These are phyloP conservation scores for Emydoidea blandingii DNA, from an alignment of 2,797 vertebrate genomes.

Conservation along the genomic window DNA sequence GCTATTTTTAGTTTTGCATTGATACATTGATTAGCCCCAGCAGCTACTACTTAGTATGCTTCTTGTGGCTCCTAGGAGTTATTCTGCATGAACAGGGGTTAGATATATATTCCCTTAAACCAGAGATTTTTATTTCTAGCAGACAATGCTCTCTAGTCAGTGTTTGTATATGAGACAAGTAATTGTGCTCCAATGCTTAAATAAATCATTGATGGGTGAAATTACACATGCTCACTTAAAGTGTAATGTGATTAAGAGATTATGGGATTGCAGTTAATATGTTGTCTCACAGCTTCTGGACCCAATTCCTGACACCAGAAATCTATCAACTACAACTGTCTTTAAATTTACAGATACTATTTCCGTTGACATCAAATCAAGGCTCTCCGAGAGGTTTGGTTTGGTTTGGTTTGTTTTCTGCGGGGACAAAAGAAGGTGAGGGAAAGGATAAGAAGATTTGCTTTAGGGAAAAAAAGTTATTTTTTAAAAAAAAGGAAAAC, in stretches of 20 bases:
- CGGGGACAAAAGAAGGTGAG: slow-evolving; percentile 40
- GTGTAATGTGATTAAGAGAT: slow-evolving; percentile 87
- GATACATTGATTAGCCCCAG: not conserved
- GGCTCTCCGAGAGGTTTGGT: not conserved
- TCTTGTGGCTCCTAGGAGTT: slow-evolving; percentile 48
- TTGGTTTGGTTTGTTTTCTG: slow-evolving; percentile 14
- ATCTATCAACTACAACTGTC: slow-evolving; percentile 80
- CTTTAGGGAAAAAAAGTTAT: slow-evolving; percentile 70
- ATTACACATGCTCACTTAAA: slow-evolving; percentile 86
- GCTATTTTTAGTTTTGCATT: not conserved
- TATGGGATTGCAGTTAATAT: slow-evolving; percentile 84
- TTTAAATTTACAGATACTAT: slow-evolving; percentile 69
- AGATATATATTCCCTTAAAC: slow-evolving; percentile 35
- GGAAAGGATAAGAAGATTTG: slow-evolving; percentile 62
- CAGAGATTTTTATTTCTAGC: slow-evolving; percentile 48
- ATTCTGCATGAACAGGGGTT: slow-evolving; percentile 23
- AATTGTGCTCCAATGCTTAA: slow-evolving; percentile 82
- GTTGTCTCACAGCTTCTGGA: slow-evolving; percentile 80
- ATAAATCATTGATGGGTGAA: slow-evolving; percentile 87
- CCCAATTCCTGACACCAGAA: slow-evolving; percentile 80
- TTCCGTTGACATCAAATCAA: slow-evolving; percentile 48
- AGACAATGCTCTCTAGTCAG: slow-evolving; percentile 70
- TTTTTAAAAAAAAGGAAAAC: slow-evolving; percentile 24
- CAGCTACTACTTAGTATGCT: slow-evolving; percentile 1
- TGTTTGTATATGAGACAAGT: slow-evolving; percentile 74